Conservation (phyloP, 2,888 invertebrate genomes). For the Habroteleia sp. region DNA sequence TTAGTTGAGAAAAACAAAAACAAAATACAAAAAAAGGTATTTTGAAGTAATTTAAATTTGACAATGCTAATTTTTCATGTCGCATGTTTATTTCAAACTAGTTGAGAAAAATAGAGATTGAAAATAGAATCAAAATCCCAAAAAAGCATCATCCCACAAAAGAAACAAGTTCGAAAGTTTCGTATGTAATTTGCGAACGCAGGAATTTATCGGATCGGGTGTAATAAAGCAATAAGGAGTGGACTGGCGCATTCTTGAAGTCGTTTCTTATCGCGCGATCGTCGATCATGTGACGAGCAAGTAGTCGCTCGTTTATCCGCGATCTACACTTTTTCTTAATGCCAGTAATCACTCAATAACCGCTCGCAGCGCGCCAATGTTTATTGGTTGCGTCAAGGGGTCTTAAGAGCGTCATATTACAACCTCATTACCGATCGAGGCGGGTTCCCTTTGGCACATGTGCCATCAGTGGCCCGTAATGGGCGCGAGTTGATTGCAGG, state of each 20-base stretch:
- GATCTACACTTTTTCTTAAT: conserved; percentile 51
- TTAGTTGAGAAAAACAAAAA: too few species aligned
- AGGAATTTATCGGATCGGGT: conserved; percentile 5
- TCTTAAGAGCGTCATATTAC: conserved; percentile 64
- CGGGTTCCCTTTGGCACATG: conserved; percentile 44
- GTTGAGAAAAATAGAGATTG: conserved; percentile 3
- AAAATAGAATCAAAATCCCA: too few species aligned
- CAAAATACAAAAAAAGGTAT: too few species aligned
- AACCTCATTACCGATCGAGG: conserved; percentile 62
- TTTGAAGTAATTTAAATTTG: too few species aligned
- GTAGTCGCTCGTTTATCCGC: conserved; percentile 41
- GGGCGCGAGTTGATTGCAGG: conserved; percentile 24
- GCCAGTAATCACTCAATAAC: conserved; percentile 61
- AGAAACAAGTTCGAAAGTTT: conserved; percentile 1
- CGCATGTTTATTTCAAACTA: too few species aligned
- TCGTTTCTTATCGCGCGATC: conserved; percentile 35
- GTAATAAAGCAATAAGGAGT: conserved; percentile 47
- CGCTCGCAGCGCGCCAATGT: conserved; percentile 38
- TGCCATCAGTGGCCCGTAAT: conserved; percentile 40
- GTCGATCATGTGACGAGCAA: conserved; percentile 40
- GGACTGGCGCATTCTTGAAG: conserved; percentile 22
- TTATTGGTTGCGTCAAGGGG: conserved; percentile 54
- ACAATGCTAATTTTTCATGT: too few species aligned
- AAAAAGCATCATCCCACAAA: not conserved
- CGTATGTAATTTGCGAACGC: conserved; percentile 5